Evolutionary conservation across 2,113 vertebrate genomes (phyloP), one percentile per base, ranked within the genome.

Genomic region (Sebastes fasciatus): DNA sequence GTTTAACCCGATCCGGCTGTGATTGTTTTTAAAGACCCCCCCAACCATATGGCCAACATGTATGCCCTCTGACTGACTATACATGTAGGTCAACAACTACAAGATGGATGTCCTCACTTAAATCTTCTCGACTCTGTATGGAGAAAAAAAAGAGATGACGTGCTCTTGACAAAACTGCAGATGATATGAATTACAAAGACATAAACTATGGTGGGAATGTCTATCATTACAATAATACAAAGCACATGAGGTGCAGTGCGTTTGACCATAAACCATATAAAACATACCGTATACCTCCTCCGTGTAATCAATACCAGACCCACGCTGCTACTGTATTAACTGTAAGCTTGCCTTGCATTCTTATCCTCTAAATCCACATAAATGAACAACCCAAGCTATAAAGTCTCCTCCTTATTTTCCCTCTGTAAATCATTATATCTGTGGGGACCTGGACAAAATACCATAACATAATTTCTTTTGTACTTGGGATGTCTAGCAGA

Each of bases 381-480:
- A 91, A 94, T 86, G 90, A 94, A 90, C 88, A 90, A 87, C 72
- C 65, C 66, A 8, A 66, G 86, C 87, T 79, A 60, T 87, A 84
- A 87, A 79, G 81, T 71, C 79, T 83, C 88, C 80, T 88, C 83
- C 86, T 73, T 74, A 67, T 86, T 88, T 85, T 83, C 78, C 63
- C 86, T 91, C 79, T 90, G 85, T 94, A 94, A 93, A 93, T 93
- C 90, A 89, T 78, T 79, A 87, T 70, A 92, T 91, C 88, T 92
- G 91, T 66, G 67, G 89, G 91, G 94, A 93, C 77, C 89, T 89
- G 92, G 91, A 95, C 91, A 95, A 94, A 93, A 92, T 83, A 93
- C 85, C 87, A 91, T 92, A 90, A 94, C 92, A 92, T 94, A 80
- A 94, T 94, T 95, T 94, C 92, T 93, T 89, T 93, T 92, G 92